Conservation (phyloP, 2,888 invertebrate genomes). For the Phasia obesa region DNA sequence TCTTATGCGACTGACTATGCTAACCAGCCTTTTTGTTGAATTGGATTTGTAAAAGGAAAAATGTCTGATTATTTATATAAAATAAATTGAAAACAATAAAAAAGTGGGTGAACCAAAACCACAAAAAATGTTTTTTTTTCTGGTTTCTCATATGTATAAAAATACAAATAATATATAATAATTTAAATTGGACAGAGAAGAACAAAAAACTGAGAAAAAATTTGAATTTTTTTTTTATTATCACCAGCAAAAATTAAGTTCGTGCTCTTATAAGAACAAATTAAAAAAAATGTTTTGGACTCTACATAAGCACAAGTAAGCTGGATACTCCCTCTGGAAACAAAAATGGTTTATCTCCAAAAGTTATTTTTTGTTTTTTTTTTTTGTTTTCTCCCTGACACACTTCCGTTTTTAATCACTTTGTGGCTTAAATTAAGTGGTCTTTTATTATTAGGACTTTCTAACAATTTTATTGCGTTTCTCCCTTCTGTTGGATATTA, state of each 20-base stretch:
- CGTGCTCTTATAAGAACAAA: not conserved
- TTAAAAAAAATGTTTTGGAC: not conserved
- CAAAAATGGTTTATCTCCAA: not conserved
- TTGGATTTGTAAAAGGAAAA: not conserved
- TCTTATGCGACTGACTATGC: not conserved
- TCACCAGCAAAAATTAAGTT: not conserved
- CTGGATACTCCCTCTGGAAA: not conserved
- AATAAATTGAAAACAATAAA: constrained; percentile 54
- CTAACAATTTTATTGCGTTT: constrained; percentile 22
- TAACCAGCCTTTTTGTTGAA: not conserved
- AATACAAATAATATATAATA: constrained; percentile 27
- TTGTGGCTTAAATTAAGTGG: constrained; percentile 64
- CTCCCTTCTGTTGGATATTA: constrained; percentile 44
- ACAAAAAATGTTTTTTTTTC: not conserved
- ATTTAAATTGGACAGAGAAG: constrained; percentile 7
- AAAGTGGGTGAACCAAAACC: constrained; percentile 31
- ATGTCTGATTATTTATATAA: constrained; percentile 53
- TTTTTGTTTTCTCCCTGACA: constrained; percentile 42
- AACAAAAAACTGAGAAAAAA: not conserved
- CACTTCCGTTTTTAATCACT: constrained; percentile 67
- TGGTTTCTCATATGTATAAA: not conserved
- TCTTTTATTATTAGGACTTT: constrained; percentile 56
- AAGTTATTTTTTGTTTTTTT: not conserved
- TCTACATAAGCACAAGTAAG: not conserved
- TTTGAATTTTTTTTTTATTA: constrained; percentile 6